Evolutionary conservation across 2,113 vertebrate species (phyloP), one percentile per base, ranked within the genome.

Genomic region (Syngnathoides biaculeatus): DNA sequence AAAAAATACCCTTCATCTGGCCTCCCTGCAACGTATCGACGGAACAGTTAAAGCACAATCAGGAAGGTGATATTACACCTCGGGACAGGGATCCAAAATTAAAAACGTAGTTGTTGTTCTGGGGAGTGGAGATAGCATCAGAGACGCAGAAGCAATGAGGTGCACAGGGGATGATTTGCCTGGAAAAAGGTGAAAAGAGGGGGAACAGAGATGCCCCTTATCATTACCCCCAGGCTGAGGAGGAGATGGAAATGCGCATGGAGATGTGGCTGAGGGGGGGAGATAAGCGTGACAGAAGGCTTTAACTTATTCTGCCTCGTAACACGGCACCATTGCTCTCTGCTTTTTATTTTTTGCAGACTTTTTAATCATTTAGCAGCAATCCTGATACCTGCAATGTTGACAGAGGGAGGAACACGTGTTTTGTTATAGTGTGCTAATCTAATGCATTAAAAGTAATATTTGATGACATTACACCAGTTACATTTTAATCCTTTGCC

Each of bases 21-120:
- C 60, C 77, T 79, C 59, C 62, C 68, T 75, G 50, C 61, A 60
- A 24, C 47, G 65, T 77, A 87, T 83, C 53, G 70, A 89, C 87
- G 80, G 65, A 57, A 70, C 78, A 71, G 79, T 89, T 82, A 87
- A 81, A 86, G 69, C 79, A 77, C 85, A 86, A 90, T 90, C 87
- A 88, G 65, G 14, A 64, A 64, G 57, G 62, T 65, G 77, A 89
- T 81, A 84, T 88, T 89, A 86, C 75, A 80, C 69, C 83, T 70
- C 65, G 39, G 82, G 81, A 72, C 60, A 69, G 68, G 74, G 78
- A 87, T 82, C 84, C 78, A 81, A 85, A 86, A 83, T 76, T 78
- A 81, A 85, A 80, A 83, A 81, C 81, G 71, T 38, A 50, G 75
- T 79, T 79, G 79, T 89, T 89, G 81, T 78, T 88, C 80, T 87